These are phyloP conservation scores for Chiloscyllium punctatum DNA, from an alignment of 2,797 vertebrate species.

Conservation along the genomic window DNA sequence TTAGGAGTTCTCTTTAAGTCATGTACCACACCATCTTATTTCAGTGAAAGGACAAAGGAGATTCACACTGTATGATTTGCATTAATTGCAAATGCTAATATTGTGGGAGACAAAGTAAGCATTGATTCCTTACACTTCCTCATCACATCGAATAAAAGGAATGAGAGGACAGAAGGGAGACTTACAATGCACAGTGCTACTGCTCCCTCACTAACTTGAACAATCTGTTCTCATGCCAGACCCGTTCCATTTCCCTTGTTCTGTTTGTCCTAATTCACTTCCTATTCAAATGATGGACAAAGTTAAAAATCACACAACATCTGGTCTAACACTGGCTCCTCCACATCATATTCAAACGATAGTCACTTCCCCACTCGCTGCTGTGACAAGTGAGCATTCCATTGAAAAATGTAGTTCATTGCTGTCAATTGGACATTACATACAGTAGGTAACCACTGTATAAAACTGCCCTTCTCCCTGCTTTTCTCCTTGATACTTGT, in stretches of 20 bases:
- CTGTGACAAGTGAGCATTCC: background rate
- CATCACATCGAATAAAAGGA: too few relatives aligned
- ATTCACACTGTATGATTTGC: background rate
- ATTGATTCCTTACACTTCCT: background rate
- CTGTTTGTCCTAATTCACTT: background rate
- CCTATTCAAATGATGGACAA: too few relatives aligned
- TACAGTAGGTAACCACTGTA: background rate
- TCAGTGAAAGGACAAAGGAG: background rate
- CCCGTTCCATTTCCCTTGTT: background rate
- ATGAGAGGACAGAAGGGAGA: background rate
- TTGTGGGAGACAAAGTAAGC: background rate
- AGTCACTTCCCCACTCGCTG: background rate
- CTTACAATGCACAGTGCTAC: too few relatives aligned
- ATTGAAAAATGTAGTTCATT: background rate
- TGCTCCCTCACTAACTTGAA: background rate
- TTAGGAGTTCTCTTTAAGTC: slow-evolving; percentile 6
- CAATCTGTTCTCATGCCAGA: background rate
- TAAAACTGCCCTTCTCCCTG: background rate
- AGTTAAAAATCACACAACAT: too few relatives aligned
- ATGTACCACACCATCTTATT: background rate
- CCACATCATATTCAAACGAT: too few relatives aligned
- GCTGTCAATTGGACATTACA: background rate
- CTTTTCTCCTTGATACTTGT: background rate
- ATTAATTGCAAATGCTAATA: background rate
- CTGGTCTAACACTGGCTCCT: too few relatives aligned